Conservation (phyloP, 2,797 vertebrate species). For the Discoglossus pictus region DNA sequence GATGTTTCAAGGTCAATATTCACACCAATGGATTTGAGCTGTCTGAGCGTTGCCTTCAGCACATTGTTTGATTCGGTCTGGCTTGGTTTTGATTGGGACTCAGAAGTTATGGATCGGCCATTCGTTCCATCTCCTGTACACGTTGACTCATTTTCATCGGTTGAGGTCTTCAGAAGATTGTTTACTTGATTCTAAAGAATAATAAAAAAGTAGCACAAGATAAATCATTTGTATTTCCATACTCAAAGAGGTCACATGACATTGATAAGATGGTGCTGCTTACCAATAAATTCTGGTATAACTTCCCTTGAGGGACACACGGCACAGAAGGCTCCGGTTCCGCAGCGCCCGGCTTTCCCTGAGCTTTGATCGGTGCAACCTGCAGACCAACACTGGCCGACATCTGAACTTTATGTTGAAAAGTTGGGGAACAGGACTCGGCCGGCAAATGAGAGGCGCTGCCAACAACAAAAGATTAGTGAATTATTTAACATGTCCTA, state of each 20-base stretch:
- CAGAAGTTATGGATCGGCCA: not conserved
- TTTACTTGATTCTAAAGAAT: conserved; percentile 81
- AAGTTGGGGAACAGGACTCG: not conserved
- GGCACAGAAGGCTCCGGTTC: conserved; percentile 42
- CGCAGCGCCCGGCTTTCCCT: conserved; percentile 1
- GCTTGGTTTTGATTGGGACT: conserved; percentile 32
- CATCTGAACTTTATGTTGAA: not conserved
- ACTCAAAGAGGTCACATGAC: conserved; percentile 25
- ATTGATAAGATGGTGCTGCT: conserved; percentile 39
- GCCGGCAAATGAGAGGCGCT: not conserved
- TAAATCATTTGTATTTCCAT: too few relatives aligned
- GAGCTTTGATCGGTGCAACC: not conserved
- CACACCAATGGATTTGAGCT: conserved; percentile 84
- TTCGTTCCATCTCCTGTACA: conserved; percentile 22
- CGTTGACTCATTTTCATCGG: conserved; percentile 57
- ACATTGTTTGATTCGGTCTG: conserved; percentile 69
- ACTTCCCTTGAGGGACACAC: conserved; percentile 60
- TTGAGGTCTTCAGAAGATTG: conserved; percentile 74
- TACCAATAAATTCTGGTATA: conserved; percentile 89
- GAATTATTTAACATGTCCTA: too few relatives aligned
- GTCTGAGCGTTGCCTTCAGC: conserved; percentile 79
- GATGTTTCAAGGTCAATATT: conserved; percentile 67
- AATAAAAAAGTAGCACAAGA: conserved; percentile 31
- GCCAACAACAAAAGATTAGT: not conserved
- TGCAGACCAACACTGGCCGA: not conserved